Conservation (phyloP, 2,888 invertebrate species). For the Pristionchus arcanus region DNA sequence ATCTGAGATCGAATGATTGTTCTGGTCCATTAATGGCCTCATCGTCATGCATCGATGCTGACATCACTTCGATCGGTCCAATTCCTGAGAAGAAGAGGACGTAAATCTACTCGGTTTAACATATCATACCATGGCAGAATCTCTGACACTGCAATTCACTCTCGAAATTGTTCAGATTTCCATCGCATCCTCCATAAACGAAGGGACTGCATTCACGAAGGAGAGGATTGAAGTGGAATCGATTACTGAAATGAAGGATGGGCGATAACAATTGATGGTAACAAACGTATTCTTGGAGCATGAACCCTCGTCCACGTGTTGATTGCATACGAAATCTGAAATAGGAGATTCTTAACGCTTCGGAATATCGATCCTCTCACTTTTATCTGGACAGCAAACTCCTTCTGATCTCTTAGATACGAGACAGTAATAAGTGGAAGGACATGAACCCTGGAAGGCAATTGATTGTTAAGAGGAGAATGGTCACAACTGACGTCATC, state of each 20-base stretch:
- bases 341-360: background rate
- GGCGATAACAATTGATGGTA: background rate
- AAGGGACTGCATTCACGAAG: slow-evolving; percentile 39
- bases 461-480: background rate
- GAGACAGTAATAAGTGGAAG: slow-evolving; percentile 34
- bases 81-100: background rate
- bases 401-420: slow-evolving; percentile 2
- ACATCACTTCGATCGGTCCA: slow-evolving; percentile 22
- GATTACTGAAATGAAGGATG: slow-evolving; percentile 28
- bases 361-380: background rate
- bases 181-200: slow-evolving; percentile 38
- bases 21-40: background rate
- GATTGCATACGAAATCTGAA: slow-evolving; percentile 50
- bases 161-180: slow-evolving; percentile 55
- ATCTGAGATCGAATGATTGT: slow-evolving; percentile 62
- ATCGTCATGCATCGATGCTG: slow-evolving; percentile 26
- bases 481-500: background rate
- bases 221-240: slow-evolving; percentile 52
- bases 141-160: slow-evolving; percentile 32
- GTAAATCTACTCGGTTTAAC: background rate
- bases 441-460: background rate
- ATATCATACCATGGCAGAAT: slow-evolving; percentile 44
- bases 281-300: slow-evolving; percentile 34
- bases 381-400: slow-evolving; percentile 41
- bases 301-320: slow-evolving; percentile 52